Evolutionary conservation across 2,888 invertebrate genomes (phyloP), one percentile per base, ranked within the genome.

Genomic region (Holacanthella duospinosa): DNA sequence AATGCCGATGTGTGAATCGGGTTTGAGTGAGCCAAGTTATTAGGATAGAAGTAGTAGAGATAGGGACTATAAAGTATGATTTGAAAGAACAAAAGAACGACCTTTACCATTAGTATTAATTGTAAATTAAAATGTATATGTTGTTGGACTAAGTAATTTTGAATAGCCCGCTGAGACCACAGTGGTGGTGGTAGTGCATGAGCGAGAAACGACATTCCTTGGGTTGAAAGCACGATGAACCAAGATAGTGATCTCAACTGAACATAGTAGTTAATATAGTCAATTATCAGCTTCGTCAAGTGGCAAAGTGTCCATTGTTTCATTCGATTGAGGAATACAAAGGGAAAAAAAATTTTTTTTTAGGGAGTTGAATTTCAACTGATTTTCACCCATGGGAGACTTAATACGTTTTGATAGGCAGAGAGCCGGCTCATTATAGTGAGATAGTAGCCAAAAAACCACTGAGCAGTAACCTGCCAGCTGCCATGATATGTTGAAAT

Each of bases 71-170:
- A n/a, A n/a, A n/a, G n/a, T n/a, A n/a, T n/a, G n/a, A n/a, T n/a
- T n/a, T n/a, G n/a, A n/a, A n/a, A n/a, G n/a, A n/a, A n/a, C n/a
- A n/a, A n/a, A n/a, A n/a, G n/a, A n/a, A n/a, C n/a, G n/a, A n/a
- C n/a, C n/a, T n/a, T n/a, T n/a, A n/a, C n/a, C n/a, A n/a, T n/a
- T n/a, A n/a, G n/a, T n/a, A n/a, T n/a, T n/a, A n/a, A n/a, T n/a
- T n/a, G n/a, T n/a, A n/a, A n/a, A n/a, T n/a, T n/a, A n/a, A n/a
- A n/a, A n/a, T n/a, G n/a, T n/a, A n/a, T n/a, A n/a, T n/a, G n/a
- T n/a, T n/a, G n/a, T n/a, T n/a, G n/a, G n/a, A n/a, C n/a, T 21
- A 62, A 55, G 60, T 43, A 55, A 64, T 60, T 61, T 63, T 64
- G 53, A 55, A 54, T 63, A 61, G 55, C 60, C 67, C 65, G 64